Base-by-base conservation (phyloP, 2,888 invertebrate species). In the Cybosia mesomella region DNA sequence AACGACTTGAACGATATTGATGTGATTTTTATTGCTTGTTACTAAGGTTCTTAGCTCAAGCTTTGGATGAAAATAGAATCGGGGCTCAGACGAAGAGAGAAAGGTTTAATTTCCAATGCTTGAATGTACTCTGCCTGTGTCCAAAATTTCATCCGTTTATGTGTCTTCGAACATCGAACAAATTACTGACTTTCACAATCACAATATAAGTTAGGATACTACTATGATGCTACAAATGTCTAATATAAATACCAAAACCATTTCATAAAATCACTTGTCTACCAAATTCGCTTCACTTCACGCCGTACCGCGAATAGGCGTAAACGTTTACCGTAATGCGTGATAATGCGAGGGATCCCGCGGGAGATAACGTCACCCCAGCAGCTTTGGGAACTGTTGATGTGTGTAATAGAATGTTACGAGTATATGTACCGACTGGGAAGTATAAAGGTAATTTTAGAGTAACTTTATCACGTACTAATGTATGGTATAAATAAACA, bases 321-420 rank as follows among this genome's bases (percentile, higher is more conserved):
- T 77, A 62, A 80, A 73, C 73, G 76, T 83, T 80, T 76, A 76
- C 32, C 67, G 75, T 76, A 77, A 83, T 70, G 80, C 79, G 83
- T 76, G 81, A 82, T 83, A 77, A 80, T 55, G 66, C 70, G 72
- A 73, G 74, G 80, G 72, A 67, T 74, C 83, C 73, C 80, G 9
- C 39, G 82, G 72, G 84, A 75, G 83, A 76, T 81, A 79, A 74
- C 73, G 76, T 81, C 80, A 79, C 76, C 75, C 76, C 73, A 68
- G 15, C 13, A 32, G 54, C 62, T 54, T 28, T 21, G 68, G 67
- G 59, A 65, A 43, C 39, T 65, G 67, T 57, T 65, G 66, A 69
- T 58, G 66, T 66, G 62, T 69, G 66, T 69, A 66, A 69, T 69
- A 66, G 66, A 69, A 69, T 66, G 58, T 66, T 61, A 61, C 24